A percentile compares a stretch with the other conserved stretches of the same genome.
phyloP scores from a whole-genome alignment of 2,113 vertebrate species.

The Dunckerocampus dactyliophorus region DNA sequence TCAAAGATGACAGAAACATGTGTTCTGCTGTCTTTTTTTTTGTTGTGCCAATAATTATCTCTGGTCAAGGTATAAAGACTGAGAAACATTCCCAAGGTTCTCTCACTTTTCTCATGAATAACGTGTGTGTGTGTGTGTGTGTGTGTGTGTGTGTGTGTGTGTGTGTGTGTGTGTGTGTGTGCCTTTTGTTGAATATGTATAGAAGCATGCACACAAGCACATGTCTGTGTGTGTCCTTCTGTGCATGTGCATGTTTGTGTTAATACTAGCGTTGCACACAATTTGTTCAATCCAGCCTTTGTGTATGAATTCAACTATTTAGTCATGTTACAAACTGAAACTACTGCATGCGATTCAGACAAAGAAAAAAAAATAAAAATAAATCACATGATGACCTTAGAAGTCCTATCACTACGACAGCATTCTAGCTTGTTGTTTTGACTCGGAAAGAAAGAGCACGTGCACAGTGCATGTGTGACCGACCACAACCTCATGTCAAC shows the following conservation, averaged over 20 bases:
- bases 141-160: too few relatives aligned
- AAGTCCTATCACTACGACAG: conserved; percentile 29
- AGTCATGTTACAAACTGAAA: conserved; percentile 33
- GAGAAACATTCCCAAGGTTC: background rate
- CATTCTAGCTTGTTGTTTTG: conserved; percentile 49
- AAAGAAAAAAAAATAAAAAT: background rate
- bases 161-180: too few relatives aligned
- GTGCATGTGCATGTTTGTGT: background rate
- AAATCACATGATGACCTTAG: conserved; percentile 37
- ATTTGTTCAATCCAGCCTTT: conserved; percentile 45
- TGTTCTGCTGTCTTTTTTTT: background rate
- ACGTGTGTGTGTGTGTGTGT: conserved; percentile 14
- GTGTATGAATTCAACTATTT: conserved; percentile 36
- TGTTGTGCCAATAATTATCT: background rate
- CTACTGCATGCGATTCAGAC: conserved; percentile 14
- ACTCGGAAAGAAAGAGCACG: conserved; percentile 23
- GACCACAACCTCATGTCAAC: conserved; percentile 23
- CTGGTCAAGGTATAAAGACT: background rate
- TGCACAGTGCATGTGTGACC: conserved; percentile 27
- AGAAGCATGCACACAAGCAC: background rate
- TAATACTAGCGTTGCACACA: conserved; percentile 28
- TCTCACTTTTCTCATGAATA: conserved; percentile 3
- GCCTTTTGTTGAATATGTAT: background rate
- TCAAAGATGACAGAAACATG: background rate
- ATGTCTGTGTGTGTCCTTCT: background rate